phyloP scores from a whole-genome alignment of 1,140 invertebrate genomes.

The Acromyrmex heyeri region DNA sequence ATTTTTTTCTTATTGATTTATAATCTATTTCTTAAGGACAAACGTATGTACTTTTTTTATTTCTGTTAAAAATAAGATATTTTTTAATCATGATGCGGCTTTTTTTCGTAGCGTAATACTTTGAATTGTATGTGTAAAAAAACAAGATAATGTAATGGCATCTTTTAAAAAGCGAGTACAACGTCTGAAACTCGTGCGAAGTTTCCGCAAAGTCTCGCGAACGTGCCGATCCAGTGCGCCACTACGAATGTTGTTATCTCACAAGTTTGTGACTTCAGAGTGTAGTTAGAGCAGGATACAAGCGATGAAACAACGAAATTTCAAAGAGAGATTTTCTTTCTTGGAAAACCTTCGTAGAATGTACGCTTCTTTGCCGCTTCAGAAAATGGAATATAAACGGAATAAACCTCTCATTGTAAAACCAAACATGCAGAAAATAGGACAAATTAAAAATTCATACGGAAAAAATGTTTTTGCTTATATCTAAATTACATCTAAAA shows the following conservation, averaged over 20 bases:
- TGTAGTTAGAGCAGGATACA: constrained; percentile 48
- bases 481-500: too few relatives aligned
- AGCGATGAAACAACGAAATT: constrained; percentile 56
- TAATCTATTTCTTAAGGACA: background rate
- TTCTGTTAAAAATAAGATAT: background rate
- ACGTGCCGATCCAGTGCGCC: constrained; percentile 44
- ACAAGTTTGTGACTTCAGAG: constrained; percentile 56
- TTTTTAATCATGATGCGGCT: background rate
- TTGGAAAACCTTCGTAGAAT: constrained; percentile 11
- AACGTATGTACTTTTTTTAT: background rate
- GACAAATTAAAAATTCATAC: background rate
- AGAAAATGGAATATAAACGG: constrained; percentile 41
- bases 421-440: background rate
- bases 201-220: constrained; percentile 45
- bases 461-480: too few relatives aligned
- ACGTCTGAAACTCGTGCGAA: constrained; percentile 32
- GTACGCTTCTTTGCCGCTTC: constrained; percentile 7
- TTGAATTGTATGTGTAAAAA: constrained; percentile 33
- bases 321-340: constrained; percentile 53
- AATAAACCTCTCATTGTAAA: constrained; percentile 37
- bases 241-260: constrained; percentile 60
- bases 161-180: constrained; percentile 53
- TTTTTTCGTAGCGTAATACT: background rate
- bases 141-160: constrained; percentile 30
- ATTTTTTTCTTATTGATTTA: background rate